Base-by-base conservation (phyloP, 2,888 invertebrate species). In the Zygothrica quintamaculata region DNA sequence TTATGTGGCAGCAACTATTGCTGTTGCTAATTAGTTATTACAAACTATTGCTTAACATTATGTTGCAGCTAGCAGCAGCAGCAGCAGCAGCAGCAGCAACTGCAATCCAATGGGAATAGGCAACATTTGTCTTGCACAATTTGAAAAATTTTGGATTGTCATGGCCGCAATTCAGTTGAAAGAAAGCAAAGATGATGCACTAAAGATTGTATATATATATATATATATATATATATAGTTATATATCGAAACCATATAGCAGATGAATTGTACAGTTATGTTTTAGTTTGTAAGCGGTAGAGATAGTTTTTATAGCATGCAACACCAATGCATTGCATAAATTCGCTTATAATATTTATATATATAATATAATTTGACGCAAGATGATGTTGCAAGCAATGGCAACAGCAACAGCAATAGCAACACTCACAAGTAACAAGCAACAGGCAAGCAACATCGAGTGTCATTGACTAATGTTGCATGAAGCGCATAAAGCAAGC, bases 401-500 rank as follows among this genome's bases (percentile, higher is more conserved):
- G 29, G 29, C 29, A 29, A 29, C 3, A 2, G 11, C 53, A 61
- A 67, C 62, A 44, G 29, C 48, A 15, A 26, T 42, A 43, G 33
- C 29, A 29, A 29, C 60, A 37, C 50, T 58, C 33, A 7, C 44
- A 44, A 11, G 37, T 57, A 61, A 48, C 67, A 34, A 44, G 42
- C 74, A 47, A 34, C 52, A 62, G 58, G 44, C 67, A 34, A 44
- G 42, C 74, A 47, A 34, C 52, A 62, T 34, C 66, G 70, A 85
- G 74, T 79, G 79, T 82, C 85, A 77, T 85, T 85, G 85, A 85
- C 85, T 79, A 85, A 85, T 85, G 79, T 72, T 74, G 85, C 79
- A 85, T 85, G 82, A 85, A 79, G 79, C 79, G 85, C 82, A 82
- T 61, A 79, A 79, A 79, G 73, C 84, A 71, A 61, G 46, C 69